Conservation (phyloP, 2,888 invertebrate species). For the Thelaira solivaga region DNA sequence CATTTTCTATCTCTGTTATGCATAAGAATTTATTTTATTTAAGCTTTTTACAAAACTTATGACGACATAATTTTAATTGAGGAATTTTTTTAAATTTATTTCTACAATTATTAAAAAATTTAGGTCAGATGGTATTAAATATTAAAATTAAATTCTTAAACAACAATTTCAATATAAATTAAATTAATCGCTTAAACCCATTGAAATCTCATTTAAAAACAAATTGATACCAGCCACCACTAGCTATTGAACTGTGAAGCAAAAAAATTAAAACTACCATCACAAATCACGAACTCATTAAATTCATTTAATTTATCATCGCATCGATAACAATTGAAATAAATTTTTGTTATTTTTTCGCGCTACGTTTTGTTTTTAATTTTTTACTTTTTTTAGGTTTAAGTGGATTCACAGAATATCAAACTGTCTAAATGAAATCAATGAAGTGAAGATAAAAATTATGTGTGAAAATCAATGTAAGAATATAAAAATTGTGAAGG, state of each 20-base stretch:
- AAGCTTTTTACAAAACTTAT: no score
- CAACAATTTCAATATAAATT: conserved; percentile 13
- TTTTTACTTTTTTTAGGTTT: conserved; percentile 22
- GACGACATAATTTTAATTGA: no score
- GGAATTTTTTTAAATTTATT: no score
- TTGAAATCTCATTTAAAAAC: conserved; percentile 3
- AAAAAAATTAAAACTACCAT: conserved; percentile 44
- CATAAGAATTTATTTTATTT: no score
- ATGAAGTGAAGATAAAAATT: conserved; percentile 43
- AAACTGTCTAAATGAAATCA: conserved; percentile 55
- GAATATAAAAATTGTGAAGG: conserved; percentile 5
- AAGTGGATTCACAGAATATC: conserved; percentile 37
- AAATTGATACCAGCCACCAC: not conserved
- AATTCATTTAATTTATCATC: conserved; percentile 58
- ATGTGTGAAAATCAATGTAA: conserved; percentile 31
- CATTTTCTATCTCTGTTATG: no score
- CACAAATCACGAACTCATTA: conserved; percentile 56
- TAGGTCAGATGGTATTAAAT: conserved; percentile 19
- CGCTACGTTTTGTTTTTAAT: conserved; percentile 1
- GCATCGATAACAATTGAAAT: conserved; percentile 52
- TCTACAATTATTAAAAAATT: no score
- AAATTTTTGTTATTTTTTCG: conserved; percentile 35
- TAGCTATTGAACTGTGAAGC: conserved; percentile 28
- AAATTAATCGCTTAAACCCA: conserved; percentile 37
- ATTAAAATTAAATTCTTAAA: not conserved